Base-by-base conservation (phyloP, 2,888 invertebrate genomes). In the Blomia tropicalis region DNA sequence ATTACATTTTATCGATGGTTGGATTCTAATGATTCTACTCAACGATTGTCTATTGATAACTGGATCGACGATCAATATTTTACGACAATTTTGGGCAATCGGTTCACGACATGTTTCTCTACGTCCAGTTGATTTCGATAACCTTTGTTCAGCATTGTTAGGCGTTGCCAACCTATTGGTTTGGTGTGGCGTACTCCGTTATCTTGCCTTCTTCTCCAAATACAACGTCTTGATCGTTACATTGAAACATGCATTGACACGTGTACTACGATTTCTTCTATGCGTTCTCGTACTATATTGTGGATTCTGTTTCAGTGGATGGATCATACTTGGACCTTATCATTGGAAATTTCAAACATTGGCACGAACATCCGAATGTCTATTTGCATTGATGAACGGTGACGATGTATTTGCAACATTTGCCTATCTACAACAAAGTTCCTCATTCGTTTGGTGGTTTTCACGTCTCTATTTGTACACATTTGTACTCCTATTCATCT, bases 381-480 rank as follows among this genome's bases (percentile, higher is more conserved):
- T 98, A 5, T 98, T 95, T 74, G 85, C 96, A 0, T 79, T 98
- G 43, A 87, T 98, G 66, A 98, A 98, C 70, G 98, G 98, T 44
- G 98, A 98, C 72, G 98, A 98, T 72, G 93, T 98, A 92, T 98
- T 92, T 74, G 95, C 96, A 0, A 98, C 98, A 0, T 98, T 98
- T 74, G 85, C 91, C 0, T 81, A 87, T 79, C n/a, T 53, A 17
- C 43, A 63, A 4, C n/a, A 23, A 14, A 31, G n/a, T 17, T 29
- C 63, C 7, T 23, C 32, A 1, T 76, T 89, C 1, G 70, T 66
- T 19, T 91, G 90, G 90, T 89, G 88, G 85, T 98, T 90, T 75
- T 87, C 88, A 70, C 81, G 93, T 62, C 79, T 93, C 44, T 98
- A 96, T 76, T 78, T 98, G 66, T 98, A 98, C 74, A 80, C 84